Evolutionary conservation across 2,797 vertebrate genomes (phyloP), one percentile per base, ranked within the genome.

Genomic region (Scolopax rusticola): DNA sequence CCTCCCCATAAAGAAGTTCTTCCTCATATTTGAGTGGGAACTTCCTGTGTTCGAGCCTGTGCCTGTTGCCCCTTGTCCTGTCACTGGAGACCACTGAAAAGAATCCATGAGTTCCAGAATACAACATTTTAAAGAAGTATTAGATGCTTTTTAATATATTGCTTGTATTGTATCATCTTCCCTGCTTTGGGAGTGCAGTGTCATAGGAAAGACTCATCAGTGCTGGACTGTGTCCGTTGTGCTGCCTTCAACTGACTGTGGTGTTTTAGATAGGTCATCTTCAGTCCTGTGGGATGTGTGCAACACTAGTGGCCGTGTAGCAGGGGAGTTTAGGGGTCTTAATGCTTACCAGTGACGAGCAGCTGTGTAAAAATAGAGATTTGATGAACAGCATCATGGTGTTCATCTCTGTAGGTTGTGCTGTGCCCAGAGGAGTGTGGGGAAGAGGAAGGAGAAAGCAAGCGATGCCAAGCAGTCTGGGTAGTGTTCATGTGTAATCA

Each of bases 401-500:
- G 53, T 54, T 43, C 11, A 2, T 69, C 69, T 91, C 63, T 48
- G 32, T 57, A 61, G 56, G 56, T 50, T 91, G 63, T 80, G 60
- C 67, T 28, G 59, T 88, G 77, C 80, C 84, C 93, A 69, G 51
- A 94, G 45, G 28, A 75, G 20, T 4, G 6, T 77, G 53, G 61
- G 53, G 67, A 91, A 70, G 51, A 56, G 61, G 25, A 75, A 40
- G 28, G 76, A 57, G 21, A 84, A 23, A n/a, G 59, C 54, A 67
- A 61, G 53, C 3, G 3, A 16, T 64, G 93, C 85, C 74, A 79
- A 80, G 79, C 76, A 88, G 75, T 51, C 82, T 93, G 53, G 43
- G 71, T 81, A 75, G 47, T 64, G 40, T 74, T 92, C 41, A 9
- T 89, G 93, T 94, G 92, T 91, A 87, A 93, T 89, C 92, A 94